Conservation (phyloP, 2,113 vertebrate species). For the Chauna torquata region DNA sequence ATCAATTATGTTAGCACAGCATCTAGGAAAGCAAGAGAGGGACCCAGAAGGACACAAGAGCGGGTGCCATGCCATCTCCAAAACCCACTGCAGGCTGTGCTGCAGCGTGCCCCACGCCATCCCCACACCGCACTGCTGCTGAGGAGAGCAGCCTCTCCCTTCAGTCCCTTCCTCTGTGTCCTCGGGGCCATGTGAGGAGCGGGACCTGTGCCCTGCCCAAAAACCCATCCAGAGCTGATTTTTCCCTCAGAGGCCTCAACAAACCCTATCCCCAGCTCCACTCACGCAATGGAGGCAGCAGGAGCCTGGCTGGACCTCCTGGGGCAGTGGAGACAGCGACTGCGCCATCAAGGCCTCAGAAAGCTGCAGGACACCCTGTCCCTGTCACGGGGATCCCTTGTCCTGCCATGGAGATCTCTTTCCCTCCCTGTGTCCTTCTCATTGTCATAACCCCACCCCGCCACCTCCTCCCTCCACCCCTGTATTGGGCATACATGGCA, state of each 20-base stretch:
- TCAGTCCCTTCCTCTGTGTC: neutral
- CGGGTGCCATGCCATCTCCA: accelerated
- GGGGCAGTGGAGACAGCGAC: neutral
- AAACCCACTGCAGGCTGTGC: neutral
- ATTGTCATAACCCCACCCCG: no score
- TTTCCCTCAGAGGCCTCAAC: neutral
- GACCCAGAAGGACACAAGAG: neutral
- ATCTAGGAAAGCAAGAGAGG: neutral
- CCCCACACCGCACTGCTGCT: accelerated
- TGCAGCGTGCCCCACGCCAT: accelerated
- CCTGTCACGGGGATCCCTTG: accelerated
- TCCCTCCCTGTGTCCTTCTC: no score
- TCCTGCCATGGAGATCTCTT: no score
- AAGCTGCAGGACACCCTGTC: neutral
- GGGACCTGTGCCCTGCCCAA: neutral
- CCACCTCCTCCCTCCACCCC: no score
- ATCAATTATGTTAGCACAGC: neutral
- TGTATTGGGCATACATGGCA: no score
- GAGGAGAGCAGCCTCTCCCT: neutral
- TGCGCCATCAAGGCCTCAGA: accelerated
- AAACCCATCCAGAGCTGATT: neutral
- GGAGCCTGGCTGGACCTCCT: neutral
- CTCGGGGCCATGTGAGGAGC: neutral
- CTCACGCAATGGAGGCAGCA: accelerated
- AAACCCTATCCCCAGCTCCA: accelerated